phyloP scores from a whole-genome alignment of 2,888 invertebrate genomes.

The Portevinia maculata region DNA sequence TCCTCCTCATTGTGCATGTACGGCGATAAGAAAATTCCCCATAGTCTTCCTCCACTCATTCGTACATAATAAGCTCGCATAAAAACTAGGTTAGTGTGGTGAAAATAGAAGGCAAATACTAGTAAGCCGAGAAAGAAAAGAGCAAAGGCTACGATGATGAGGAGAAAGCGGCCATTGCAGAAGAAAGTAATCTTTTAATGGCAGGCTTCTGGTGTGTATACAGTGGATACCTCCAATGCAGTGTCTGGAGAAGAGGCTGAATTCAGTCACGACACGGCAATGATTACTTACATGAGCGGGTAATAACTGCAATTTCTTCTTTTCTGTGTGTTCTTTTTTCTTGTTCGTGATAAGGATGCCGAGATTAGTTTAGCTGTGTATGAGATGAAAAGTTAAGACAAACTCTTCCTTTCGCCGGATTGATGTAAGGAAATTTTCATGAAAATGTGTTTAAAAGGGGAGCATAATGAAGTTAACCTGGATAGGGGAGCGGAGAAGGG shows the following conservation, averaged over 20 bases:
- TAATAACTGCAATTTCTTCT: slow-evolving; percentile 47
- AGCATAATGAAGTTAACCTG: too few relatives aligned
- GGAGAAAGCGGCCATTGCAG: slow-evolving; percentile 5
- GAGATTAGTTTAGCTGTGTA: too few relatives aligned
- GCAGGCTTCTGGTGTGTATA: background rate
- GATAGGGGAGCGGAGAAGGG: too few relatives aligned
- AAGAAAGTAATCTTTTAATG: slow-evolving; percentile 35
- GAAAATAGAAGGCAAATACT: slow-evolving; percentile 6
- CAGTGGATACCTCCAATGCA: background rate
- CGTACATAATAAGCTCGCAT: slow-evolving; percentile 36
- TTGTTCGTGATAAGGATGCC: background rate
- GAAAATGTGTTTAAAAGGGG: too few relatives aligned
- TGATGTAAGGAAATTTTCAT: too few relatives aligned
- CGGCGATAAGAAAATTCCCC: slow-evolving; percentile 44
- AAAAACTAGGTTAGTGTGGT: slow-evolving; percentile 40
- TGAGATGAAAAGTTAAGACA: too few relatives aligned
- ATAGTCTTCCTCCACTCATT: slow-evolving; percentile 10
- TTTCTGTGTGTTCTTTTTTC: background rate
- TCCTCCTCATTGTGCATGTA: slow-evolving; percentile 20
- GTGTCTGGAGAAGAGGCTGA: slow-evolving; percentile 4
- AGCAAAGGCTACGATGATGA: background rate
- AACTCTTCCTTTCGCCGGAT: too few relatives aligned
- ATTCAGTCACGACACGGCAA: slow-evolving; percentile 49
- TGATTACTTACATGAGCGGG: slow-evolving; percentile 56
- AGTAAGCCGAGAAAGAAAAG: background rate